These are phyloP conservation scores for Thunnus albacares DNA, from an alignment of 2,797 vertebrate species.

Conservation along the genomic window DNA sequence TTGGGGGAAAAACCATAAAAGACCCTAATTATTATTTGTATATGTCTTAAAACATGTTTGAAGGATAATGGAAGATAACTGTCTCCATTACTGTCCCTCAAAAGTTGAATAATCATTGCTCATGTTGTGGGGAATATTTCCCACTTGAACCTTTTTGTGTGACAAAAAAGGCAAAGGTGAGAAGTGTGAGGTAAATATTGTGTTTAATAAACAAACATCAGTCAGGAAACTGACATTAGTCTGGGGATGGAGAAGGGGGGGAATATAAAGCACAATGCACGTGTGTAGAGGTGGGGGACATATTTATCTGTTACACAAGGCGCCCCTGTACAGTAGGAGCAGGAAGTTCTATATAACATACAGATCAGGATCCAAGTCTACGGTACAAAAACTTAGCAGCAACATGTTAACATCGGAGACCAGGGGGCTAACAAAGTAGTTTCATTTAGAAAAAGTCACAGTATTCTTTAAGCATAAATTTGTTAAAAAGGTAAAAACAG, in stretches of 20 bases:
- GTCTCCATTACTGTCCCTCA: not conserved
- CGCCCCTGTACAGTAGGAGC: constrained; percentile 91
- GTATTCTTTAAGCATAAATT: constrained; percentile 91
- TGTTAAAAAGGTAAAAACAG: constrained; percentile 92
- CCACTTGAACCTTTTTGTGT: not conserved
- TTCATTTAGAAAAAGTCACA: constrained; percentile 96
- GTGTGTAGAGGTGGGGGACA: constrained; percentile 85
- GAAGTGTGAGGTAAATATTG: constrained; percentile 93
- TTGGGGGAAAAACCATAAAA: too few species aligned
- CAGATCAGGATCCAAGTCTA: constrained; percentile 91
- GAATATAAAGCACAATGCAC: constrained; percentile 91
- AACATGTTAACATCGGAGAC: constrained; percentile 96
- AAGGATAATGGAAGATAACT: not conserved
- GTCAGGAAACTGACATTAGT: constrained; percentile 96
- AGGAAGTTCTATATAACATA: constrained; percentile 92
- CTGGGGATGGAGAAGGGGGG: constrained; percentile 85
- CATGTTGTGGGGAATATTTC: not conserved
- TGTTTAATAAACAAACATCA: constrained; percentile 99
- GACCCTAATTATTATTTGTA: too few species aligned
- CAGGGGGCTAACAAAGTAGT: constrained; percentile 95
- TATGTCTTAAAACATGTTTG: too few species aligned
- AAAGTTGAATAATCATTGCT: constrained; percentile 4
- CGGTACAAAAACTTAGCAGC: constrained; percentile 95
- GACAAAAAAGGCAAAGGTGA: constrained; percentile 69
- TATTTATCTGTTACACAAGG: constrained; percentile 93